Conservation (phyloP, 1,140 invertebrate species). For the Rhopalosiphum padi region DNA sequence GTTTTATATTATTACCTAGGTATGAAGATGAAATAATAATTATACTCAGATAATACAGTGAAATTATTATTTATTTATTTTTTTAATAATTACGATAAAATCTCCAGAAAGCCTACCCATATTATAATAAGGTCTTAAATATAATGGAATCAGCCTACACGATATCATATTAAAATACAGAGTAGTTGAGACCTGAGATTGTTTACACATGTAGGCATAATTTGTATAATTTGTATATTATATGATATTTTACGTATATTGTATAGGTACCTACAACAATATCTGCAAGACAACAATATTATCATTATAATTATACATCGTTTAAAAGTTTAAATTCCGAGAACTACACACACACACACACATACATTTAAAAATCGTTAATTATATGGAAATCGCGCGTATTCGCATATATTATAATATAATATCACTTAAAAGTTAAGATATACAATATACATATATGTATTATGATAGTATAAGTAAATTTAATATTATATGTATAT, state of each 20-base stretch:
- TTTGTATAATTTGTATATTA: not conserved
- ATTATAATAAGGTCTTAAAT: not conserved
- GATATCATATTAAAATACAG: not conserved
- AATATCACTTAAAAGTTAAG: not conserved
- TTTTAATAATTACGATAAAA: not conserved
- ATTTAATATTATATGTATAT: not conserved
- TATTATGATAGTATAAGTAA: not conserved
- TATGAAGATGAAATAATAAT: not conserved
- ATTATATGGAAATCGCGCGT: not conserved
- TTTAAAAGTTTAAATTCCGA: not conserved
- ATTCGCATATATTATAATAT: not conserved
- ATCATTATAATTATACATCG: slow-evolving; percentile 17
- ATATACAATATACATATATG: not conserved
- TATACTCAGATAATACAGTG: not conserved
- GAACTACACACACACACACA: not conserved
- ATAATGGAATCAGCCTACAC: not conserved
- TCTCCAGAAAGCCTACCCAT: not conserved
- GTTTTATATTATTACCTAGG: not conserved
- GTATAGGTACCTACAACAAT: not conserved
- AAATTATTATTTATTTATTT: not conserved
- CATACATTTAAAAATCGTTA: not conserved
- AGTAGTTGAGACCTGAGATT: not conserved
- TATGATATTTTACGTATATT: not conserved
- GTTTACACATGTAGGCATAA: not conserved
- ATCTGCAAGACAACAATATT: not conserved